phyloP scores from a whole-genome alignment of 2,797 vertebrate species.

The Ptychobarbus kaznakovi region DNA sequence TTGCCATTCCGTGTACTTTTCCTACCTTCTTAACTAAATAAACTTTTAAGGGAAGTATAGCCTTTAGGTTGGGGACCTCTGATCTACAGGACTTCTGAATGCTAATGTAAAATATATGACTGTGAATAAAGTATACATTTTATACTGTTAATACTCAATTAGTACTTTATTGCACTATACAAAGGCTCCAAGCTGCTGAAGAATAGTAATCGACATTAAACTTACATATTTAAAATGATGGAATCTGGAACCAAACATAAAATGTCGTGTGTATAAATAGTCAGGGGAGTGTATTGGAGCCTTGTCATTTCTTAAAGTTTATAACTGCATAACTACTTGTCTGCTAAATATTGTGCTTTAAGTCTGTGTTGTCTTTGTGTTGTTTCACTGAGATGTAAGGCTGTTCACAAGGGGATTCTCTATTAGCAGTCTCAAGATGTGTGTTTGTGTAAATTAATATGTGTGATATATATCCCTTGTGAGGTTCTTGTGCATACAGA shows the following conservation, averaged over 20 bases:
- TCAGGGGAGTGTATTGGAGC: not conserved
- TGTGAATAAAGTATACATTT: constrained; percentile 15
- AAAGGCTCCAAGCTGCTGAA: not conserved
- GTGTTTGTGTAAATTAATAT: not conserved
- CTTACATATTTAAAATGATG: not conserved
- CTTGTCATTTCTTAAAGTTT: not conserved
- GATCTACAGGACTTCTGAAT: not conserved
- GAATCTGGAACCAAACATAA: constrained; percentile 16
- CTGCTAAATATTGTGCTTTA: constrained; percentile 5
- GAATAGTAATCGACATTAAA: not conserved
- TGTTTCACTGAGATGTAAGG: not conserved
- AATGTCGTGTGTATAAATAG: not conserved
- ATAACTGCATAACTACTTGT: constrained; percentile 1
- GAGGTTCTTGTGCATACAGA: not conserved
- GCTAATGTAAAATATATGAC: constrained; percentile 19
- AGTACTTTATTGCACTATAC: constrained; percentile 2
- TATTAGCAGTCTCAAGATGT: not conserved
- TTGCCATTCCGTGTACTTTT: not conserved
- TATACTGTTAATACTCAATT: not conserved
- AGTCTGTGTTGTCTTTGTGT: not conserved
- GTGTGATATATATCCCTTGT: not conserved
- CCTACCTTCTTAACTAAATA: not conserved
- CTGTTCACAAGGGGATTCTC: not conserved
- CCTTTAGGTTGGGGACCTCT: constrained; percentile 9
- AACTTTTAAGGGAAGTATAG: not conserved